phyloP scores from a whole-genome alignment of 2,113 vertebrate species.

The Ptilorrhoa leucosticta region DNA sequence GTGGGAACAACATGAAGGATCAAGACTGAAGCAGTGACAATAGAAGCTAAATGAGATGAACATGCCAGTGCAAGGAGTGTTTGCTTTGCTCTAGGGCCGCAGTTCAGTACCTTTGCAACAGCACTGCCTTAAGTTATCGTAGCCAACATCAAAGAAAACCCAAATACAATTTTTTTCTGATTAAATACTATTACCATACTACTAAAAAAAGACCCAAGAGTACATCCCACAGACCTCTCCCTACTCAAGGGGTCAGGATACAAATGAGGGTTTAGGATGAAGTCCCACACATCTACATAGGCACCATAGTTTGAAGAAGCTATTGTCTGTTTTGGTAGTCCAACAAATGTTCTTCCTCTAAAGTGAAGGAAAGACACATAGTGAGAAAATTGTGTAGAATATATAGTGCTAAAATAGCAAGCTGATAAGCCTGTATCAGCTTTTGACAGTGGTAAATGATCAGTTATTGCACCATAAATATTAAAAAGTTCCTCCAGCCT shows the following conservation, averaged over 20 bases:
- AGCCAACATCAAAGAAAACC: background rate
- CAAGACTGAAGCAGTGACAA: background rate
- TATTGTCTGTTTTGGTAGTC: conserved; percentile 53
- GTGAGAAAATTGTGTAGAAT: conserved; percentile 51
- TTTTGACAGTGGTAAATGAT: conserved; percentile 72
- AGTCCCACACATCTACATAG: background rate
- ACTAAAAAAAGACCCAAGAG: background rate
- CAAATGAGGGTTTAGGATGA: background rate
- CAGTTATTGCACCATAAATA: conserved; percentile 71
- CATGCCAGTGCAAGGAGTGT: accelerated
- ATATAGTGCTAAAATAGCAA: conserved; percentile 73
- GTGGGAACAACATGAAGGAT: background rate
- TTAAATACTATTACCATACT: background rate
- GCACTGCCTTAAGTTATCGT: background rate
- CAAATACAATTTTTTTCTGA: background rate
- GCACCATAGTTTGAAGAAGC: background rate
- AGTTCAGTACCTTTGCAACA: background rate
- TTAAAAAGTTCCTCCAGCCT: conserved; percentile 60
- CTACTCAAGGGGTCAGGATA: background rate
- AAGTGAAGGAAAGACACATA: conserved; percentile 63
- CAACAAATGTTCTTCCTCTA: conserved; percentile 60
- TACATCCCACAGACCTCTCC: background rate
- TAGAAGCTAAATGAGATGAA: background rate
- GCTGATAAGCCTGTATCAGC: conserved; percentile 66
- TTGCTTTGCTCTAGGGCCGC: background rate